A percentile compares a stretch with the other conserved stretches of the same genome.
These are phyloP conservation scores for cattle (Bos taurus) DNA, from an alignment of 2,113 vertebrate genomes.

Conservation along the genomic window ARS-UCD2.0 NC_037329.1:81273501-81274000, in stretches of 20 bases:
- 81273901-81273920: neutral
- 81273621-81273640: neutral
- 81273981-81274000: neutral
- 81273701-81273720: neutral
- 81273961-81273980: neutral
- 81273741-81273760: neutral
- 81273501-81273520: neutral
- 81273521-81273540: neutral
- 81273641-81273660: accelerated
- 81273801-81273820: neutral
- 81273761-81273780: neutral
- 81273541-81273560: neutral
- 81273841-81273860: neutral
- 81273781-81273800: neutral
- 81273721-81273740: neutral
- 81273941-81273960: neutral
- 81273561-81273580: neutral
- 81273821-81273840: neutral
- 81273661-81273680: neutral
- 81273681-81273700: neutral
- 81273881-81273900: neutral
- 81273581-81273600: neutral
- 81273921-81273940: neutral
- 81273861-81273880: neutral
- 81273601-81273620: neutral